These are phyloP conservation scores for Epinotia bilunana DNA, from an alignment of 2,888 invertebrate genomes.

Conservation along the genomic window DNA sequence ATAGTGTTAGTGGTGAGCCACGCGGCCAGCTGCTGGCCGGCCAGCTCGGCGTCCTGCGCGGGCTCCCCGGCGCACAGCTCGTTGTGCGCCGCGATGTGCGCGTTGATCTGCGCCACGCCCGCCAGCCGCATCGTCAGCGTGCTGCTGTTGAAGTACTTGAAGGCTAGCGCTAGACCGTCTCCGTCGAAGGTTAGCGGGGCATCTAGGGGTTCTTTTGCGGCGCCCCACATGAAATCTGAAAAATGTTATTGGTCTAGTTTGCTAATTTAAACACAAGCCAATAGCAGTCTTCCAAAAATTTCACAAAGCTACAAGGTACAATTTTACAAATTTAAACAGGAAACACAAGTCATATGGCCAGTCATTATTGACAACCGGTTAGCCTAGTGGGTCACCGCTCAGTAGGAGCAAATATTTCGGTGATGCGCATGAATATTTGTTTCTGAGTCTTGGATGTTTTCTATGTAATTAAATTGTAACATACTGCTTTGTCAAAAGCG, in stretches of 20 bases:
- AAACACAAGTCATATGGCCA: too few species aligned
- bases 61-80: slow-evolving; percentile 96
- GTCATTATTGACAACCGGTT: too few species aligned
- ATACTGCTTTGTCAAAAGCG: too few species aligned
- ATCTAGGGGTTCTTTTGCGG: slow-evolving; percentile 96
- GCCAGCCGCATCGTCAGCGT: slow-evolving; percentile 97
- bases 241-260: not conserved
- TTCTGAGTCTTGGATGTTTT: too few species aligned
- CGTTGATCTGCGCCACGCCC: slow-evolving; percentile 97
- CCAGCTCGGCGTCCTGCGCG: slow-evolving; percentile 92
- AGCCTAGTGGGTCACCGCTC: too few species aligned
- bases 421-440: too few species aligned
- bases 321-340: too few species aligned
- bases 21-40: slow-evolving; percentile 92
- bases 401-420: too few species aligned
- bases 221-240: slow-evolving; percentile 97
- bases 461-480: too few species aligned
- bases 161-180: slow-evolving; percentile 96
- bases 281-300: too few species aligned
- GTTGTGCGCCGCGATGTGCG: slow-evolving; percentile 95
- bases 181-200: slow-evolving; percentile 93
- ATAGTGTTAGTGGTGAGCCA: slow-evolving; percentile 96
- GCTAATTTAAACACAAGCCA: too few species aligned
- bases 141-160: slow-evolving; percentile 97
- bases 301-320: too few species aligned